Percentiles rank a stretch among this genome's conserved stretches.
phyloP scores from a whole-genome alignment of 2,888 invertebrate genomes.

The Phorcus lineatus region DNA sequence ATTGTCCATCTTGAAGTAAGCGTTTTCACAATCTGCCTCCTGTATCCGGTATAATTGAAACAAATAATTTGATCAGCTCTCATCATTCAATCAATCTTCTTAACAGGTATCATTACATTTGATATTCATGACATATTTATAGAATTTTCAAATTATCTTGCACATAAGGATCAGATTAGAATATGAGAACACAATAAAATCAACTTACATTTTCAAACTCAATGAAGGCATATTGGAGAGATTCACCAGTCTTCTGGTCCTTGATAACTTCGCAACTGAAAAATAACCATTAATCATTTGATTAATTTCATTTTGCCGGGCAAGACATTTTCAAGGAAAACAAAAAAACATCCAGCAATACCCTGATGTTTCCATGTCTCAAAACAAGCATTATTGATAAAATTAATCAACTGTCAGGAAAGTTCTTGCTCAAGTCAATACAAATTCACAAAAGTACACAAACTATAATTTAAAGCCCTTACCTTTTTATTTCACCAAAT shows the following conservation, averaged over 20 bases:
- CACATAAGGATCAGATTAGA: too few species aligned
- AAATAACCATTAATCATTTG: slow-evolving; percentile 18
- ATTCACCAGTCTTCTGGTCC: slow-evolving; percentile 93
- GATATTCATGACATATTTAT: too few species aligned
- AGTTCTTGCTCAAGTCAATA: too few species aligned
- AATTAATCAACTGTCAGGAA: too few species aligned
- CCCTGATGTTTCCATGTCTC: too few species aligned
- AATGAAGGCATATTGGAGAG: slow-evolving; percentile 98
- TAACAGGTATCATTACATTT: neutral
- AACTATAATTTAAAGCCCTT: slow-evolving; percentile 38
- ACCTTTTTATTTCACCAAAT: slow-evolving; percentile 91
- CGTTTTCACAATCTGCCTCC: slow-evolving; percentile 88
- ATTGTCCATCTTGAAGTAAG: slow-evolving; percentile 99
- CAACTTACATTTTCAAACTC: slow-evolving; percentile 87
- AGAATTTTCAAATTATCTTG: too few species aligned
- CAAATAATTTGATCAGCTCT: neutral
- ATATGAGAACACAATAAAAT: too few species aligned
- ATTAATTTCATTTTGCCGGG: neutral
- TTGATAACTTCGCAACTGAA: slow-evolving; percentile 94
- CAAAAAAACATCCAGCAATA: neutral
- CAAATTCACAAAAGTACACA: too few species aligned
- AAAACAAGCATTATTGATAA: too few species aligned
- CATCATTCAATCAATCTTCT: neutral
- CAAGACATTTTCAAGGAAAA: neutral
- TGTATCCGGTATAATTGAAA: slow-evolving; percentile 47